phyloP scores from a whole-genome alignment of 2,797 vertebrate genomes.

The Galaxias olidus region DNA sequence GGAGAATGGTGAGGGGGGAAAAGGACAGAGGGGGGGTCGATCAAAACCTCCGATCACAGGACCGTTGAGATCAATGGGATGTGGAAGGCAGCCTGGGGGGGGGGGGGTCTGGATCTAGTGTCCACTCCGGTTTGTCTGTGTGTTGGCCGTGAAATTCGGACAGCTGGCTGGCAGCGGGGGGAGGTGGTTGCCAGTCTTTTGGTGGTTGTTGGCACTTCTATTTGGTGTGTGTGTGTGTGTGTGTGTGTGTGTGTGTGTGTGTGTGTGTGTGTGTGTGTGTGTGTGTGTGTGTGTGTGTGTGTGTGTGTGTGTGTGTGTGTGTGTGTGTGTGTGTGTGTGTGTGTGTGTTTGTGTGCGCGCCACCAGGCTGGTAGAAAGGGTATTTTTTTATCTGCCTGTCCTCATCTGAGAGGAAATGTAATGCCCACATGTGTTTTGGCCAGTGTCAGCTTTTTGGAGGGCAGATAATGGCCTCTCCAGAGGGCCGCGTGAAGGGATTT shows the following conservation, averaged over 20 bases:
- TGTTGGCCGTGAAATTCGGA: constrained; percentile 12
- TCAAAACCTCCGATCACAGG: too few relatives aligned
- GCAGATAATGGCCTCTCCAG: constrained; percentile 45
- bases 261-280: constrained; percentile 1
- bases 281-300: constrained; percentile 1
- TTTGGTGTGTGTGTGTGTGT: constrained; percentile 1
- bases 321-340: not conserved
- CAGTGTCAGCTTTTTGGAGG: constrained; percentile 32
- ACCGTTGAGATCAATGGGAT: not conserved
- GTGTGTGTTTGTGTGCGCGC: constrained; percentile 12
- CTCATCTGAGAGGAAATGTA: constrained; percentile 35
- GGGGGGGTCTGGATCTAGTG: too few relatives aligned
- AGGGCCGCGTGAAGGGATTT: constrained; percentile 32
- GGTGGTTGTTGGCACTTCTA: not conserved
- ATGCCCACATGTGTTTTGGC: constrained; percentile 31
- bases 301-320: not conserved
- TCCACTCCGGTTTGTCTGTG: not conserved
- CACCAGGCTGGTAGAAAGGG: constrained; percentile 24
- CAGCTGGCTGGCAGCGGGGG: constrained; percentile 12
- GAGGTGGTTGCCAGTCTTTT: not conserved
- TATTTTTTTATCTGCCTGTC: constrained; percentile 21
- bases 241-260: constrained; percentile 7
- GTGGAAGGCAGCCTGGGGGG: too few relatives aligned
- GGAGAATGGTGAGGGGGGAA: constrained; percentile 88
- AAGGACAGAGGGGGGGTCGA: not conserved